These are phyloP conservation scores for Crotalus helleri DNA, from an alignment of 2,113 vertebrate species.

Conservation along the genomic window DNA sequence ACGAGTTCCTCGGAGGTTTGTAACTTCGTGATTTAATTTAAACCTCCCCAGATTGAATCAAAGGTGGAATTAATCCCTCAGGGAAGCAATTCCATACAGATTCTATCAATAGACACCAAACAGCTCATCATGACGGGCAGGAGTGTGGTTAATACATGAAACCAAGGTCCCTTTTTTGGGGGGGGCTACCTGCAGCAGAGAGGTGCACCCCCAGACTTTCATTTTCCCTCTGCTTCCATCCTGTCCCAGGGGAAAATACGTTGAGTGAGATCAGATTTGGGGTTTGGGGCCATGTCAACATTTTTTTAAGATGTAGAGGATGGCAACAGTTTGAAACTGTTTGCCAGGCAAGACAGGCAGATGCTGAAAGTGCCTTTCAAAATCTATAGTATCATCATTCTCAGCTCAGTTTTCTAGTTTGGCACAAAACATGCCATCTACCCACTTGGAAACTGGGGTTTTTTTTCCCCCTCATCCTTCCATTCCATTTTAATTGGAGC, in stretches of 20 bases:
- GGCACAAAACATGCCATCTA: slow-evolving; percentile 14
- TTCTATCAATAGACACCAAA: slow-evolving; percentile 71
- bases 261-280: background rate
- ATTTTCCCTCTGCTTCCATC: fast-evolving
- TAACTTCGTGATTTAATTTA: slow-evolving; percentile 78
- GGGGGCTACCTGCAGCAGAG: slow-evolving; percentile 11
- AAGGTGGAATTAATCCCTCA: slow-evolving; percentile 80
- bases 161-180: slow-evolving; percentile 31
- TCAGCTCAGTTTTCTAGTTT: slow-evolving; percentile 22
- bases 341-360: background rate
- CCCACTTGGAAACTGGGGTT: slow-evolving; percentile 28
- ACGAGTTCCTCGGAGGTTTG: slow-evolving; percentile 77
- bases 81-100: slow-evolving; percentile 73
- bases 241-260: slow-evolving; percentile 1
- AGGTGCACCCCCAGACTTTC: background rate
- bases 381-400: background rate
- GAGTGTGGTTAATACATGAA: slow-evolving; percentile 60
- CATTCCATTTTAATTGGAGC: slow-evolving; percentile 22
- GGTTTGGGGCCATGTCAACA: too few species aligned
- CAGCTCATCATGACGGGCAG: slow-evolving; percentile 62
- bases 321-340: background rate
- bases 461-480: slow-evolving; percentile 47
- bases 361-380: background rate
- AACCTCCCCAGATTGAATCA: slow-evolving; percentile 80
- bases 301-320: background rate